Conservation (phyloP, 2,113 vertebrate genomes). For the Symphodus melops region DNA sequence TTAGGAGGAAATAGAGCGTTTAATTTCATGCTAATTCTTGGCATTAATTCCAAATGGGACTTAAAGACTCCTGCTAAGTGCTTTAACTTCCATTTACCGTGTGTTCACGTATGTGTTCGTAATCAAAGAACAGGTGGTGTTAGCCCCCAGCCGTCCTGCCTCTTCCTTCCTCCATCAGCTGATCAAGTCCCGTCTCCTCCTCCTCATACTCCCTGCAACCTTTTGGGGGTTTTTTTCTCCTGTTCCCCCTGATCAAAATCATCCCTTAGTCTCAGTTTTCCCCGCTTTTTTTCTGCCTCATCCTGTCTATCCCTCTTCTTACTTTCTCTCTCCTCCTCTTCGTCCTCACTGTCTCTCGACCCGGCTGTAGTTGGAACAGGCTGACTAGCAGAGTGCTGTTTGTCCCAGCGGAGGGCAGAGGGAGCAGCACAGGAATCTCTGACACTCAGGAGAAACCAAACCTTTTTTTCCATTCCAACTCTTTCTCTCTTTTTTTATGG, state of each 20-base stretch:
- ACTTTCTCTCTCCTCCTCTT: conserved; percentile 19
- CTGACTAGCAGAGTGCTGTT: conserved; percentile 55
- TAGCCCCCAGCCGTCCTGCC: conserved; percentile 48
- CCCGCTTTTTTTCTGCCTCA: conserved; percentile 10
- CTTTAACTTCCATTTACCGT: conserved; percentile 12
- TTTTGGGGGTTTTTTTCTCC: conserved; percentile 22
- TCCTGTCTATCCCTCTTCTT: conserved; percentile 7
- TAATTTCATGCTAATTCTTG: conserved; percentile 74
- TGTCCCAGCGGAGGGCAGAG: conserved; percentile 48
- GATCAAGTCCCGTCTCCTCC: conserved; percentile 8
- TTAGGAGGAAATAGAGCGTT: conserved; percentile 65
- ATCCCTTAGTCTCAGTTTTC: conserved; percentile 14
- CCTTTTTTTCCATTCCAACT: conserved; percentile 1
- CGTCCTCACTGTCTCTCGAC: conserved; percentile 24
- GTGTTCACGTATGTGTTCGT: neutral
- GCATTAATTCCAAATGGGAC: conserved; percentile 62
- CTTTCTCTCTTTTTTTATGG: conserved; percentile 50
- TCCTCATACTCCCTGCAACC: conserved; percentile 12
- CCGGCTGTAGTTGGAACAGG: conserved; percentile 40
- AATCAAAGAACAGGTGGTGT: conserved; percentile 62
- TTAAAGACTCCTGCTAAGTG: conserved; percentile 40
- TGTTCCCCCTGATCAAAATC: conserved; percentile 41
- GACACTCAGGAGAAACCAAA: conserved; percentile 48
- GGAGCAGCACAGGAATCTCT: conserved; percentile 50
- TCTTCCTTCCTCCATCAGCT: conserved; percentile 56